phyloP scores from a whole-genome alignment of 1,140 invertebrate genomes.

The Lordiphosa mommai region DNA sequence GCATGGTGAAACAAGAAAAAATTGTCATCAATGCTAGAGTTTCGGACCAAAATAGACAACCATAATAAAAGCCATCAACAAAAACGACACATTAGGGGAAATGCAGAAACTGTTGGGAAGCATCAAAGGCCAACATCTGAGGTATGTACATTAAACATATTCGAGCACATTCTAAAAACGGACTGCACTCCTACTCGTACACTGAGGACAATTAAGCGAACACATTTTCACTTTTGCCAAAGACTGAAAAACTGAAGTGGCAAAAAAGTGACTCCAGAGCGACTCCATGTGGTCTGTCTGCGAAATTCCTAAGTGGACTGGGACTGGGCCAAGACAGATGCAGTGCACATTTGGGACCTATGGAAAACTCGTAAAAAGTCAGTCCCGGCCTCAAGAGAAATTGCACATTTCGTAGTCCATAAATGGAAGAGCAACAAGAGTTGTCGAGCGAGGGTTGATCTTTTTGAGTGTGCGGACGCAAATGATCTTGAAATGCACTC shows the following conservation, averaged over 20 bases:
- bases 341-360: conserved; percentile 60
- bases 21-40: conserved; percentile 31
- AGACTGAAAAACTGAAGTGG: conserved; percentile 22
- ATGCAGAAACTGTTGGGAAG: conserved; percentile 12
- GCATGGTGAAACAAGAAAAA: conserved; percentile 4
- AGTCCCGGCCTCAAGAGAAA: conserved; percentile 21
- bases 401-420: conserved; percentile 71
- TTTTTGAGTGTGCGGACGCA: conserved; percentile 40
- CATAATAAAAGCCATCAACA: conserved; percentile 41
- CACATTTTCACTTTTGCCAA: conserved; percentile 40
- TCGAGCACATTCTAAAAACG: conserved; percentile 23
- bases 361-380: conserved; percentile 65
- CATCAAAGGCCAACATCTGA: conserved; percentile 57
- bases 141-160: conserved; percentile 54
- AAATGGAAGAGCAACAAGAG: conserved; percentile 28
- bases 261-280: conserved; percentile 23
- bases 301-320: conserved; percentile 67
- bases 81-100: conserved; percentile 38
- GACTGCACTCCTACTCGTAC: conserved; percentile 16
- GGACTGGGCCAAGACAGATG: conserved; percentile 60
- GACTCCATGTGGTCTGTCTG: conserved; percentile 62
- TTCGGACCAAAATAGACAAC: conserved; percentile 38
- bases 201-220: conserved; percentile 21
- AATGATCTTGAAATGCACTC: conserved; percentile 66
- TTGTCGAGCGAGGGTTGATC: conserved; percentile 13